Conservation (phyloP, 1,140 invertebrate species). For the Pachypsylla venusta region DNA sequence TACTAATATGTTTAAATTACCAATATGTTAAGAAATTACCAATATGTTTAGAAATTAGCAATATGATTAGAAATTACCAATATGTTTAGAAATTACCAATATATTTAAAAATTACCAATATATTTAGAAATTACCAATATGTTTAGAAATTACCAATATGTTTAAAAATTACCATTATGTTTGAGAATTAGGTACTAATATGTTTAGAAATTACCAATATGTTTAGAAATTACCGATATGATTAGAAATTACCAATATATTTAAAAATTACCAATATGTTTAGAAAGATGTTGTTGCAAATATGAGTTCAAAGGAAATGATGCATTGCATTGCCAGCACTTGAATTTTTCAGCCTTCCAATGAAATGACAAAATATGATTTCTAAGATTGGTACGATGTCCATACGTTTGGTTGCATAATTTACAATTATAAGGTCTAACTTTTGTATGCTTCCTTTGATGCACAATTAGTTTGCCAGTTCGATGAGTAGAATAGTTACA, state of each 20-base stretch:
- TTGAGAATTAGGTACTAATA: no score
- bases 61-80: not conserved
- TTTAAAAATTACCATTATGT: no score
- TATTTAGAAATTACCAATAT: no score
- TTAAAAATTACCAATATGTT: not conserved
- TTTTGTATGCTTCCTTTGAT: not conserved
- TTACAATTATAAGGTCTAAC: slow-evolving; percentile 1
- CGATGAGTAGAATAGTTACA: not conserved
- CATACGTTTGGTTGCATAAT: slow-evolving; percentile 1
- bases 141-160: no score
- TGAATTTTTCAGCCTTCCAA: slow-evolving; percentile 1
- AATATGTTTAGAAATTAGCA: no score
- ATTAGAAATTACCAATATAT: no score
- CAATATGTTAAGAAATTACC: no score
- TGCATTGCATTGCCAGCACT: not conserved
- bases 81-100: slow-evolving; percentile 4
- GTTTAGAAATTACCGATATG: no score
- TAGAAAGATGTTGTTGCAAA: slow-evolving; percentile 3
- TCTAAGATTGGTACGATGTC: not conserved
- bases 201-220: no score
- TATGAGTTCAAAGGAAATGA: not conserved
- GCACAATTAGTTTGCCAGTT: not conserved
- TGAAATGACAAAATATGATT: not conserved
- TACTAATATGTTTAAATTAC: no score
- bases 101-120: no score